These are phyloP conservation scores for Scatophagus argus DNA, from an alignment of 2,113 vertebrate genomes.

Conservation along the genomic window DNA sequence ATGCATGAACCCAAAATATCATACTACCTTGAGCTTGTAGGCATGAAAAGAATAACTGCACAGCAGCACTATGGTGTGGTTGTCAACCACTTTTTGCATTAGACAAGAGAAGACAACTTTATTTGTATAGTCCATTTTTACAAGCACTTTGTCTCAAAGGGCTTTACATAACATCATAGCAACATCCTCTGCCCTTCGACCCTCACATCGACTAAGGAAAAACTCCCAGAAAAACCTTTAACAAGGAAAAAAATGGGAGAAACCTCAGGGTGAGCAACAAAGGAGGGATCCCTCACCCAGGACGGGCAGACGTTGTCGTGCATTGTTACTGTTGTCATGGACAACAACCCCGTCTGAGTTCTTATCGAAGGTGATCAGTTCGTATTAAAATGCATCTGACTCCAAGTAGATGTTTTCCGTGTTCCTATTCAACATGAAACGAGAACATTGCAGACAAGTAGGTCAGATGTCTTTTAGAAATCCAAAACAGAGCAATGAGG, in stretches of 20 bases:
- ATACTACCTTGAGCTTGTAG: neutral
- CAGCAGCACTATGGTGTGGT: neutral
- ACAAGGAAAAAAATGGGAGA: no score
- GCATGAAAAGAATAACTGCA: neutral
- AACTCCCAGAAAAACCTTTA: no score
- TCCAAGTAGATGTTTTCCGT: constrained; percentile 20
- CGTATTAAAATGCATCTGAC: constrained; percentile 54
- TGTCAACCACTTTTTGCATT: neutral
- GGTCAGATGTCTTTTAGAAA: constrained; percentile 19
- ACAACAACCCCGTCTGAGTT: neutral
- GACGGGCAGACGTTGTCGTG: no score
- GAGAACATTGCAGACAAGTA: constrained; percentile 44
- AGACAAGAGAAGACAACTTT: no score
- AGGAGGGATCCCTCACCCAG: no score
- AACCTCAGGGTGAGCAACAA: no score
- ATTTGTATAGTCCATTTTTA: no score
- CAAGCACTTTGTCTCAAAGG: no score
- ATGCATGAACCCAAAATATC: neutral
- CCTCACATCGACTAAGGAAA: no score
- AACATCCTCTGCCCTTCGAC: no score
- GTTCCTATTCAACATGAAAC: constrained; percentile 40
- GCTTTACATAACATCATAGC: no score
- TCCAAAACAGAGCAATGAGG: constrained; percentile 15
- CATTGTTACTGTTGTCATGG: constrained; percentile 32
- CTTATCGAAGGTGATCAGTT: constrained; percentile 35